Evolutionary conservation across 2,797 vertebrate species (phyloP).

Genomic region (Pelochelys cantorii): DNA sequence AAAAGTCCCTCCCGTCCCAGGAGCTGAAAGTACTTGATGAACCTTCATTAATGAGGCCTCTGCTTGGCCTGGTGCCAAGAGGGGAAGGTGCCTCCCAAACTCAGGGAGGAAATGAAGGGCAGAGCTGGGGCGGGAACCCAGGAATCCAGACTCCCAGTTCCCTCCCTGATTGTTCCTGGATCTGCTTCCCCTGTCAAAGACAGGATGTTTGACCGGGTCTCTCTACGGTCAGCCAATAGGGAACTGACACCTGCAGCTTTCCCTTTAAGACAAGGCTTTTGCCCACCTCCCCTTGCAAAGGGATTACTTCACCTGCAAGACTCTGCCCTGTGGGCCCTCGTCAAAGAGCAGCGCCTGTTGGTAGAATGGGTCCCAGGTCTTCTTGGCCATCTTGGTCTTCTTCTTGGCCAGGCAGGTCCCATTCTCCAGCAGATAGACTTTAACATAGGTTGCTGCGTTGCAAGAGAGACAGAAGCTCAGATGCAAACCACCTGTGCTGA

Average conservation of each 20-base stretch:
- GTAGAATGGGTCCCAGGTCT: slow-evolving; percentile 92
- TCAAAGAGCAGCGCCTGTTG: slow-evolving; percentile 97
- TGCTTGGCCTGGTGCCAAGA: background rate
- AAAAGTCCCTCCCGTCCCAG: background rate
- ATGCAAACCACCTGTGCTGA: rapidly evolving
- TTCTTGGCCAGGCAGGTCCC: slow-evolving; percentile 96
- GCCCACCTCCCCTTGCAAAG: rapidly evolving
- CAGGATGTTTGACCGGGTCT: background rate
- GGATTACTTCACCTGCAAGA: slow-evolving; percentile 88
- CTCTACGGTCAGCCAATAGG: background rate
- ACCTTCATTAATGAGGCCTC: background rate
- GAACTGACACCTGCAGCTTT: background rate
- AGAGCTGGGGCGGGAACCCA: background rate
- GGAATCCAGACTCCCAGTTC: background rate
- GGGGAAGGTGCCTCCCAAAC: background rate
- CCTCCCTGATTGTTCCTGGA: background rate
- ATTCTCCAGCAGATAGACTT: slow-evolving; percentile 95
- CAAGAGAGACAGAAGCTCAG: background rate
- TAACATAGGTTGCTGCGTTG: slow-evolving; percentile 92
- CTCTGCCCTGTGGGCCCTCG: slow-evolving; percentile 95
- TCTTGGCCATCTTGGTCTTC: slow-evolving; percentile 96
- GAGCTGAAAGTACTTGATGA: background rate
- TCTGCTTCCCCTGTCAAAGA: background rate
- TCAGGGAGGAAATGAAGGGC: background rate
- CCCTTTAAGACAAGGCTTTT: background rate